These are phyloP conservation scores for Xanthostigma xanthostigma DNA, from an alignment of 2,888 invertebrate genomes.

Conservation along the genomic window DNA sequence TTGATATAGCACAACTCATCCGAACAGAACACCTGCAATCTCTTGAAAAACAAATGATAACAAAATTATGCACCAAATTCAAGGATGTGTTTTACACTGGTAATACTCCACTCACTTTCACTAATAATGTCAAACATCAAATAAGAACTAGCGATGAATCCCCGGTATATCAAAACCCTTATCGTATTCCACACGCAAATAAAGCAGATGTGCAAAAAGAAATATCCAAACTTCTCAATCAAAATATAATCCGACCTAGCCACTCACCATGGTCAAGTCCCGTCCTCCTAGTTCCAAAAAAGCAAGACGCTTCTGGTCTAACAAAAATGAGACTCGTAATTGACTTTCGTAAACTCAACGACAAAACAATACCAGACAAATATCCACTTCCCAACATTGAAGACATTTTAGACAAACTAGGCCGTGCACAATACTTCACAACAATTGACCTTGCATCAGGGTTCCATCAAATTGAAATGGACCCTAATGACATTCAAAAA, in stretches of 20 bases:
- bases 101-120: constrained; percentile 6
- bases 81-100: too few relatives aligned
- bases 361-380: constrained; percentile 12
- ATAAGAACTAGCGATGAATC: constrained; percentile 10
- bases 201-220: constrained; percentile 15
- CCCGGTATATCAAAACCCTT: constrained; percentile 11
- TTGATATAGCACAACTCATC: too few relatives aligned
- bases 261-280: constrained; percentile 14
- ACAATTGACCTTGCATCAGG: constrained; percentile 19
- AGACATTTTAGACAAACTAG: constrained; percentile 20
- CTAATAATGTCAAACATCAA: constrained; percentile 10
- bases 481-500: constrained; percentile 15
- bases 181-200: constrained; percentile 16
- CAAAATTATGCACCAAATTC: too few relatives aligned
- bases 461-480: constrained; percentile 20
- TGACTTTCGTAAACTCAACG: constrained; percentile 15
- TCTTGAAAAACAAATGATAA: too few relatives aligned
- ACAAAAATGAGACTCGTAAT: constrained; percentile 14
- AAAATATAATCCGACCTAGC: constrained; percentile 12
- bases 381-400: constrained; percentile 17
- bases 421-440: constrained; percentile 18
- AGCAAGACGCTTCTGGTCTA: constrained; percentile 12
- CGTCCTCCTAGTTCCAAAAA: constrained; percentile 16
- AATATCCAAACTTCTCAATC: constrained; percentile 12
- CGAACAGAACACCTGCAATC: too few relatives aligned